phyloP scores from a whole-genome alignment of 2,888 invertebrate species.

The Carterocephalus palaemon region DNA sequence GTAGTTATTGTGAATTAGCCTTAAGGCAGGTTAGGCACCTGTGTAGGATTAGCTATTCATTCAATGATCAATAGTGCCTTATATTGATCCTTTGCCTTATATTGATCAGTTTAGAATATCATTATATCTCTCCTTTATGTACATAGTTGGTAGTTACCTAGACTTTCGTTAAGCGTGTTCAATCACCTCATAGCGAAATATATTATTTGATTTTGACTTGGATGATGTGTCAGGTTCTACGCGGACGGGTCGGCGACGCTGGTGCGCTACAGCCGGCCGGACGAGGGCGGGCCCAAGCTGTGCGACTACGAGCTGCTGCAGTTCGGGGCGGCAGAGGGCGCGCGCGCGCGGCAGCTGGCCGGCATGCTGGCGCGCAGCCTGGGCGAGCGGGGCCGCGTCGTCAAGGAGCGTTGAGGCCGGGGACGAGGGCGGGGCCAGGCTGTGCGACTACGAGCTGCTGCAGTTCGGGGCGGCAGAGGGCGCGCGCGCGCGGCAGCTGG shows the following conservation, averaged over 20 bases:
- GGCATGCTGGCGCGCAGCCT: constrained; percentile 75
- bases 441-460: constrained; percentile 84
- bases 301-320: constrained; percentile 83
- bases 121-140: too few relatives aligned
- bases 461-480: constrained; percentile 63
- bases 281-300: constrained; percentile 89
- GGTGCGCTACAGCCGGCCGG: constrained; percentile 88
- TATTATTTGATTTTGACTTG: neutral
- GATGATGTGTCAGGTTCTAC: constrained; percentile 51
- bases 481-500: constrained; percentile 72
- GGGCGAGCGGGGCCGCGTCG: constrained; percentile 85
- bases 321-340: constrained; percentile 60
- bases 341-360: constrained; percentile 73
- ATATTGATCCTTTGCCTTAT: too few relatives aligned
- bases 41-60: too few relatives aligned
- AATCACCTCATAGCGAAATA: too few relatives aligned
- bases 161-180: too few relatives aligned
- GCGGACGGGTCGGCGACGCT: constrained; percentile 81
- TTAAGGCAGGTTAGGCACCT: too few relatives aligned
- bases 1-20: too few relatives aligned
- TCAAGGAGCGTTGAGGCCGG: constrained; percentile 83
- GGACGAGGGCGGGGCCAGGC: constrained; percentile 88
- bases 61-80: too few relatives aligned
- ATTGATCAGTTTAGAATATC: too few relatives aligned
- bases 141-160: too few relatives aligned